Conservation (phyloP, 1,140 invertebrate species). For the Brachionus sp. region DNA sequence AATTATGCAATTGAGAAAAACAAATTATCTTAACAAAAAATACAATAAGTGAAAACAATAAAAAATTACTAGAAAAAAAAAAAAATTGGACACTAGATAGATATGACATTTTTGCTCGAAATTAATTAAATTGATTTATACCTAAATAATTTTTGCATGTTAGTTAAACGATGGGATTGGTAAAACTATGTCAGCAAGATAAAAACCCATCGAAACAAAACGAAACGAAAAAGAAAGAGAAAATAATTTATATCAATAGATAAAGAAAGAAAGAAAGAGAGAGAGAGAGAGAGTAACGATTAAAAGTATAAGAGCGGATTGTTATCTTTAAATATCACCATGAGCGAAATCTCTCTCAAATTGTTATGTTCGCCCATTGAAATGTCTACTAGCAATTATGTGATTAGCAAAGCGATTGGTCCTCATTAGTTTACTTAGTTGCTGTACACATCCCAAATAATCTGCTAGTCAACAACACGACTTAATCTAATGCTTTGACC, state of each 20-base stretch:
- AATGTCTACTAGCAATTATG: not conserved
- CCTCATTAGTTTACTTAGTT: not conserved
- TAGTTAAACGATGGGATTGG: not conserved
- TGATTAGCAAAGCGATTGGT: not conserved
- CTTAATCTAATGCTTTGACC: not conserved
- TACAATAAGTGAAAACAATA: not conserved
- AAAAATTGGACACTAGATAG: not conserved
- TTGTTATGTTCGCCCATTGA: not conserved
- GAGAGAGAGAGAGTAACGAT: not conserved
- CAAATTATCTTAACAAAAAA: not conserved
- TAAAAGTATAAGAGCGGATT: conserved; percentile 3
- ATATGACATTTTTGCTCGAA: not conserved
- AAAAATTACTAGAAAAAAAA: not conserved
- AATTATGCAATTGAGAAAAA: not conserved
- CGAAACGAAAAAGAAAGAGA: not conserved
- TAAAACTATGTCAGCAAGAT: not conserved
- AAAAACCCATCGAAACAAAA: conserved; percentile 2
- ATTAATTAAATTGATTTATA: not conserved
- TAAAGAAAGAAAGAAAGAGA: not conserved
- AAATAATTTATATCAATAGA: not conserved
- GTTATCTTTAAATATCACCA: not conserved
- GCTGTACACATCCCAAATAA: not conserved
- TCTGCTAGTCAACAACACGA: not conserved
- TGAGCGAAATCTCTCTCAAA: not conserved
- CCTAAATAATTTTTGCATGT: not conserved